Conservation (phyloP, 2,797 vertebrate species). For the Protonibea diacanthus region DNA sequence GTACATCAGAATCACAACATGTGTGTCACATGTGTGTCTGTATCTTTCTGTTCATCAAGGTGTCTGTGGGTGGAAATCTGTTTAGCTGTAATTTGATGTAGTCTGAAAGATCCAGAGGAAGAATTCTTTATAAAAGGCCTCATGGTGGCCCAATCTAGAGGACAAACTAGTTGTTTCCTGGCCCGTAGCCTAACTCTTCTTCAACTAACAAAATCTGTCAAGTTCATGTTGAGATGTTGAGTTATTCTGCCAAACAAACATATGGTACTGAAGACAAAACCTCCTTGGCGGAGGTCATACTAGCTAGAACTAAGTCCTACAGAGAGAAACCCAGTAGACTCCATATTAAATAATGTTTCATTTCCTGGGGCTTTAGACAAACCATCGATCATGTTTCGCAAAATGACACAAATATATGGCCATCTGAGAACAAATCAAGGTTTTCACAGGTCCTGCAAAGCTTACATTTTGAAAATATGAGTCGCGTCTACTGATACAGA, state of each 20-base stretch:
- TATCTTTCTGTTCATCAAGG: neutral
- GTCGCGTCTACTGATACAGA: constrained; percentile 56
- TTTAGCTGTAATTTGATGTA: constrained; percentile 28
- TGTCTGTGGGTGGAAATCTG: constrained; percentile 13
- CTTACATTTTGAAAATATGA: constrained; percentile 46
- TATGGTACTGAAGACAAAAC: constrained; percentile 14
- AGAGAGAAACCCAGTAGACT: constrained; percentile 19
- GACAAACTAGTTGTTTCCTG: neutral
- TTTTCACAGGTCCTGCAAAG: constrained; percentile 31
- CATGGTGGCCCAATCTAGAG: neutral
- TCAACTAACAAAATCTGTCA: constrained; percentile 40
- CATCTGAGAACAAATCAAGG: constrained; percentile 30
- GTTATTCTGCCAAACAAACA: constrained; percentile 23
- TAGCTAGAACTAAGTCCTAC: constrained; percentile 21
- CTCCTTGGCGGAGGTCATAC: constrained; percentile 22
- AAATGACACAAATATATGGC: constrained; percentile 31
- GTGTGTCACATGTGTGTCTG: too few relatives aligned
- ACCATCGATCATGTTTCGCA: constrained; percentile 42
- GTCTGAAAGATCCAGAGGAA: constrained; percentile 23
- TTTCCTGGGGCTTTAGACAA: constrained; percentile 54
- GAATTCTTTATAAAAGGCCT: neutral
- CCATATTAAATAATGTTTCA: constrained; percentile 45
- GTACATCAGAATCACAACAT: constrained; percentile 3
- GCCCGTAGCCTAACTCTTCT: neutral
- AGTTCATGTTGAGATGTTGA: constrained; percentile 14